Evolutionary conservation across 2,888 invertebrate species (phyloP), one percentile per base, ranked within the genome.

Genomic region (Pomacea canaliculata): DNA sequence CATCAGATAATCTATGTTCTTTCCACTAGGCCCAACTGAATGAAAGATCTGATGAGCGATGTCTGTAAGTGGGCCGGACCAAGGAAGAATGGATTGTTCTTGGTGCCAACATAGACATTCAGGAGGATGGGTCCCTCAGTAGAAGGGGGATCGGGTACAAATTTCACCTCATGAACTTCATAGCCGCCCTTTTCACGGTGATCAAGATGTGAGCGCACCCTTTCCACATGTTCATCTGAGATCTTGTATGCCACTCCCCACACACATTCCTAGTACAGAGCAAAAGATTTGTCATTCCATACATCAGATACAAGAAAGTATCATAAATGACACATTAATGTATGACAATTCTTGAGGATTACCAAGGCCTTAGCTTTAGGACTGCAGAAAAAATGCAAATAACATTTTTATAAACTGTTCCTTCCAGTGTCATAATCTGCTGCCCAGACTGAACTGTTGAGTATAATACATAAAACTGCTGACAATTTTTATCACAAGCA

Each of bases 221-320:
- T 90, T 13, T 87, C 85, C 37, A 86, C 93, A 80, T 97, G 93
- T 70, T 93, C 91, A 0, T 93, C 90, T 12, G 93, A 93, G 85
- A 99, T 96, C 91, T 95, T 94, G 90, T 97, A 98, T 0, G 97
- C 97, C 19, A 97, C 93, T 7, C 98, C 98, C 94, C 96, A 98
- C 0, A 98, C 97, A 85, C 92, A 92, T 77, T 94, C 94, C 90
- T 93, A 27, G 19, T 7, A 68, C 46, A 68, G 10, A 56, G 51
- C 51, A 27, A 65, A 65, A 12, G 7, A 65, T 12, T 37, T 37
- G 37, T 5, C 37, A 37, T 37, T 37, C 37, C 37, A 37, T 37
- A 37, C 5, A 37, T 37, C 37, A 37, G 37, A 37, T 37, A 37
- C 23, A 23, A 23, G 23, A 23, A 23, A 23, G 23, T 23, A 23